Percentiles rank a stretch among this genome's conserved stretches.
Conservation (phyloP, 2,113 vertebrate species). For the Zosterops lateralis region DNA sequence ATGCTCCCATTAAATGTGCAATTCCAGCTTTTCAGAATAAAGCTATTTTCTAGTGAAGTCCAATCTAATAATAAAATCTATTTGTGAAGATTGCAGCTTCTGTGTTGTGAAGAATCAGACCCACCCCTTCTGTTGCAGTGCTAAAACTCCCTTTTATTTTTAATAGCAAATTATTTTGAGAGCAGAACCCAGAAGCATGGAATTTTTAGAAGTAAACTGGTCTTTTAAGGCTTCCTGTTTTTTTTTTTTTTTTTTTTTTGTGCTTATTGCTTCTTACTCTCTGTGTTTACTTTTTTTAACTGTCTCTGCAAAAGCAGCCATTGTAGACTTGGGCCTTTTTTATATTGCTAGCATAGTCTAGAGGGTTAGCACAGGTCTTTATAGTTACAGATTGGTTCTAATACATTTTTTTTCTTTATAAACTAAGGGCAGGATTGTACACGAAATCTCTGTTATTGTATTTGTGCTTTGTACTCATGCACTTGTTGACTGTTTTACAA, state of each 20-base stretch:
- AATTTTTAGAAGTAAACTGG: neutral
- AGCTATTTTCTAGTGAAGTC: neutral
- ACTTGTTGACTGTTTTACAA: conserved; percentile 67
- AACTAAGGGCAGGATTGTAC: conserved; percentile 49
- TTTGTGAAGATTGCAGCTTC: neutral
- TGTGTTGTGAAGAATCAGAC: neutral
- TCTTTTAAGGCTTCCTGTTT: conserved; percentile 22
- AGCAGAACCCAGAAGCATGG: neutral
- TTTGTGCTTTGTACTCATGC: conserved; percentile 55
- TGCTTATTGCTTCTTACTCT: neutral
- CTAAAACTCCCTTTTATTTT: neutral
- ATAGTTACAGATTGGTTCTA: conserved; percentile 19
- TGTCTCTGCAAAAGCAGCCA: neutral
- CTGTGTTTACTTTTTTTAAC: neutral
- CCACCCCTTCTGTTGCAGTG: neutral
- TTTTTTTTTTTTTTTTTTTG: neutral
- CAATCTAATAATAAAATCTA: neutral
- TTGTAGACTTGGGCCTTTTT: conserved; percentile 1
- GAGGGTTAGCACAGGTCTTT: conserved; percentile 17
- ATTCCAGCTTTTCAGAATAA: neutral
- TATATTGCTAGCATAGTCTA: neutral
- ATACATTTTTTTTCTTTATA: conserved; percentile 47
- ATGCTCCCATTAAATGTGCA: neutral
- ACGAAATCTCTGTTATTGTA: conserved; percentile 44
- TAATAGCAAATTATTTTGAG: conserved; percentile 12